Evolutionary conservation across 1,140 invertebrate species (phyloP).

Genomic region (Cherax quadricarinatus): DNA sequence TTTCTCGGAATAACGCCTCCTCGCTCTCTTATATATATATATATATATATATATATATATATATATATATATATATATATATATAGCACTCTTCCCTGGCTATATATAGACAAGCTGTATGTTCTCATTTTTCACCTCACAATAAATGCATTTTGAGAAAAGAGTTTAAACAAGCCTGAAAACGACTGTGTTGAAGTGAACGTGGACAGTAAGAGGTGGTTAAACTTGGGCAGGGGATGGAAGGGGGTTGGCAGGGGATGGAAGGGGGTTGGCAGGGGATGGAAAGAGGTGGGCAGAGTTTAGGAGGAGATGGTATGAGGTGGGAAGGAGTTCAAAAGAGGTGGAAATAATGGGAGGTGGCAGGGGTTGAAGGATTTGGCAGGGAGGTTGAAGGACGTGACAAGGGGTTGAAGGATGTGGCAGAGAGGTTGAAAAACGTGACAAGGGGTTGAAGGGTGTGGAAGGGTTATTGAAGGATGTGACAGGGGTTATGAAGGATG

Average conservation of each 20-base stretch:
- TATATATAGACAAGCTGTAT: neutral
- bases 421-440: too few species aligned
- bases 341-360: too few species aligned
- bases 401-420: neutral
- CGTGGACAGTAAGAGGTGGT: neutral
- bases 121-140: neutral
- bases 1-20: too few species aligned
- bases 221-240: neutral
- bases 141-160: slow-evolving; percentile 11
- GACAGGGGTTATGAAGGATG: neutral
- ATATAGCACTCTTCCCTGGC: neutral
- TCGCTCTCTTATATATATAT: too few species aligned
- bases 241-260: neutral
- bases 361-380: too few species aligned
- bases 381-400: too few species aligned
- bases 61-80: neutral
- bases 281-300: neutral
- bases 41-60: too few species aligned
- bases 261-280: neutral
- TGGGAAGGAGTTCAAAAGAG: neutral
- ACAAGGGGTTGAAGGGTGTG: too few species aligned
- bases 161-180: neutral
- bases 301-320: too few species aligned
- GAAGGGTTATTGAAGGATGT: neutral
- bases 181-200: neutral